phyloP scores from a whole-genome alignment of 92 coral and sea anemone species.

The Epizoanthus scotinus region DNA sequence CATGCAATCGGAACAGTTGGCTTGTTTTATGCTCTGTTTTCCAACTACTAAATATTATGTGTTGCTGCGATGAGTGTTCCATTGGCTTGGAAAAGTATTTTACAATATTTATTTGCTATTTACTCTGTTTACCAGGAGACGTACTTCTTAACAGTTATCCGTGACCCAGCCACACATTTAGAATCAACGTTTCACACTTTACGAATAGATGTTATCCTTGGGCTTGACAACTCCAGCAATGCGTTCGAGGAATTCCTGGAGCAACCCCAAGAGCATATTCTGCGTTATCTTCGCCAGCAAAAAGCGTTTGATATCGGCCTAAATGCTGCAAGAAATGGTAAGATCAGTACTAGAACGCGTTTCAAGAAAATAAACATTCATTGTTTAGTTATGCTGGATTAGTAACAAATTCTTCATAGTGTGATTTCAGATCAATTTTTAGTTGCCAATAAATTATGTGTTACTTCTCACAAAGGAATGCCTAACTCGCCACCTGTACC shows the following conservation, averaged over 20 bases:
- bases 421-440: no score
- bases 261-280: conserved; percentile 50
- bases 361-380: no score
- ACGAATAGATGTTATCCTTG: conserved; percentile 62
- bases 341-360: background rate
- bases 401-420: no score
- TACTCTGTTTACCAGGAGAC: conserved; percentile 50
- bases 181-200: conserved; percentile 74
- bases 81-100: no score
- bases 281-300: conserved; percentile 50
- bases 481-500: no score
- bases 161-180: conserved; percentile 74
- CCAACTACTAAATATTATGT: no score
- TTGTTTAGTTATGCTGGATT: no score
- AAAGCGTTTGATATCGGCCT: conserved; percentile 56
- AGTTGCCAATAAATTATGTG: no score
- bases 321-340: conserved; percentile 79
- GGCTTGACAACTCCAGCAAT: conserved; percentile 58
- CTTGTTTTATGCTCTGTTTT: no score
- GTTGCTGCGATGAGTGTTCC: no score
- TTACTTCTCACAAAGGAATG: no score
- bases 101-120: no score
- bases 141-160: conserved; percentile 70
- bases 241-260: conserved; percentile 63
- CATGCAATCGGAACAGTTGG: background rate